phyloP scores from a whole-genome alignment of 2,797 vertebrate genomes.

The Myotis findleyi region DNA sequence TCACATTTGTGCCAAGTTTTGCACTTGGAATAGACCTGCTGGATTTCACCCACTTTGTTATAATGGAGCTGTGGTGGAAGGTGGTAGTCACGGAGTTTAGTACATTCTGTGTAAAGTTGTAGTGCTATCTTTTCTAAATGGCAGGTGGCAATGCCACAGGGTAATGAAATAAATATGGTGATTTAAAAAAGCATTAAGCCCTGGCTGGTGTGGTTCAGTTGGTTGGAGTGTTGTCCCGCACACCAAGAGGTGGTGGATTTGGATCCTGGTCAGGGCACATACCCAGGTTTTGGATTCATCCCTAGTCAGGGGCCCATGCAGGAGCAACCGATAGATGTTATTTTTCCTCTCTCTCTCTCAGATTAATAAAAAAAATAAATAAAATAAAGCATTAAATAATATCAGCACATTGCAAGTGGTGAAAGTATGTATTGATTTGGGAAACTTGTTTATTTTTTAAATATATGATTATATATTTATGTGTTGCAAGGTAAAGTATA shows the following conservation, averaged over 20 bases:
- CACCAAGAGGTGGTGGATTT: neutral
- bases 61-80: neutral
- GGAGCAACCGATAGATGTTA: neutral
- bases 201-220: neutral
- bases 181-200: constrained; percentile 36
- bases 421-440: constrained; percentile 45
- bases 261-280: neutral
- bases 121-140: constrained; percentile 55
- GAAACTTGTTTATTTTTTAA: neutral
- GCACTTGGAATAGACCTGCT: constrained; percentile 29
- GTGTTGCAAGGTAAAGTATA: neutral
- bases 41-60: constrained; percentile 53
- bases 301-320: neutral
- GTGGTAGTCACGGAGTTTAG: neutral
- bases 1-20: constrained; percentile 28
- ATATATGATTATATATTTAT: neutral
- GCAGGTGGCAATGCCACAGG: neutral
- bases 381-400: constrained; percentile 17
- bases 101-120: constrained; percentile 23
- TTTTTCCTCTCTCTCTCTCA: neutral
- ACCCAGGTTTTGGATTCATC: neutral
- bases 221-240: neutral
- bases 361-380: neutral
- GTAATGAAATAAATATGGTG: constrained; percentile 14
- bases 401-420: neutral